Conservation (phyloP, 2,113 vertebrate genomes). For the Megalops atlanticus region DNA sequence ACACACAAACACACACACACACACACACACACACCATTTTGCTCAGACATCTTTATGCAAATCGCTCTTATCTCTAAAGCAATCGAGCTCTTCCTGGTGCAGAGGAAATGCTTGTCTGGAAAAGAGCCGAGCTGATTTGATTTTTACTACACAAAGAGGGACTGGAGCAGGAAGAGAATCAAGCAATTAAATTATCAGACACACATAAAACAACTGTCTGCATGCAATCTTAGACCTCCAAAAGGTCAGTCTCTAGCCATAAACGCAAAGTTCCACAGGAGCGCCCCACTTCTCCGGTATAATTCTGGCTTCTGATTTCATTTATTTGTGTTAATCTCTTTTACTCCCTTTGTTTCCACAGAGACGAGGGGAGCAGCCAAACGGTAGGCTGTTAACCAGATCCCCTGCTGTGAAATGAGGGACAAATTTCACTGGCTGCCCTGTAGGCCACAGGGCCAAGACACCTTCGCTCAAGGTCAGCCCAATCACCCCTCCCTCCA, state of each 20-base stretch:
- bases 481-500: constrained; percentile 25
- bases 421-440: constrained; percentile 20
- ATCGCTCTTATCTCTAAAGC: constrained; percentile 54
- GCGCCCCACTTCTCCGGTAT: background rate
- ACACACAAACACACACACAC: background rate
- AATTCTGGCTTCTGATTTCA: constrained; percentile 8
- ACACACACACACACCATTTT: constrained; percentile 27
- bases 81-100: constrained; percentile 56
- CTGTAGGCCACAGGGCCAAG: constrained; percentile 20
- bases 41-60: constrained; percentile 58
- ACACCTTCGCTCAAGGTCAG: constrained; percentile 34
- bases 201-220: constrained; percentile 6
- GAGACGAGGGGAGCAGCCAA: constrained; percentile 14
- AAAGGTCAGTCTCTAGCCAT: background rate
- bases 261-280: background rate
- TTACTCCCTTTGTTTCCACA: constrained; percentile 32
- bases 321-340: background rate
- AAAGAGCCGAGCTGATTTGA: constrained; percentile 42
- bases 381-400: constrained; percentile 29
- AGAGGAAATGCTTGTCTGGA: constrained; percentile 57
- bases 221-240: background rate
- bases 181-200: constrained; percentile 46
- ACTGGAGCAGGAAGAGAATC: constrained; percentile 35
- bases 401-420: constrained; percentile 35
- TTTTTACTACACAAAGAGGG: constrained; percentile 51